These are phyloP conservation scores for Hirtodrosophila confusa DNA, from an alignment of 2,888 invertebrate species.

Conservation along the genomic window DNA sequence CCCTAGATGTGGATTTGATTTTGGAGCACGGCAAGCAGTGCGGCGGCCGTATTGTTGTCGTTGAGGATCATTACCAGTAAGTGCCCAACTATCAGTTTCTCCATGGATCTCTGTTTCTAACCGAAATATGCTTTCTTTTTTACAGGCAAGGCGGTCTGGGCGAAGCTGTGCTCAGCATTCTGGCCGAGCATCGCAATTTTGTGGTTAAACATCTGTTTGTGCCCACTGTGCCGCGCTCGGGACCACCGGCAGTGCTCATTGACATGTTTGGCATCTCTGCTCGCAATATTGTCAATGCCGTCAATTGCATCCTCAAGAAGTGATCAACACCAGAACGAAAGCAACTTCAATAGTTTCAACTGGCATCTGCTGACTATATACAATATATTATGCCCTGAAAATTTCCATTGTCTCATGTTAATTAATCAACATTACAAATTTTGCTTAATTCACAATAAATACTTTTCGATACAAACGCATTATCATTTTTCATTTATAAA, in stretches of 20 bases:
- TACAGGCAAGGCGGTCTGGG: conserved; percentile 93
- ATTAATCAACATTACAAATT: conserved; percentile 4
- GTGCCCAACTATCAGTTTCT: conserved; percentile 83
- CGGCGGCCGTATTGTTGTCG: conserved; percentile 93
- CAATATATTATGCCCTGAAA: conserved; percentile 5
- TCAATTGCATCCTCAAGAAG: conserved; percentile 86
- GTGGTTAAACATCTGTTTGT: conserved; percentile 92
- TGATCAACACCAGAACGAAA: conserved; percentile 62
- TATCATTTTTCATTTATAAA: no score
- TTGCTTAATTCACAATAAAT: conserved; percentile 24
- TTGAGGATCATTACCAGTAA: conserved; percentile 98
- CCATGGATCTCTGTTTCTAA: neutral
- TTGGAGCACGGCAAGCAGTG: conserved; percentile 90
- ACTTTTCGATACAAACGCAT: conserved; percentile 8
- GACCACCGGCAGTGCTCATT: conserved; percentile 93
- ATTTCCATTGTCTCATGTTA: conserved; percentile 12
- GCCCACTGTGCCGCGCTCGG: conserved; percentile 94
- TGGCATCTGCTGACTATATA: neutral
- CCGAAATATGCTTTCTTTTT: neutral
- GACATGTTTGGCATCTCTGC: conserved; percentile 96
- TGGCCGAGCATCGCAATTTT: conserved; percentile 89
- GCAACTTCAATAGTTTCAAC: neutral
- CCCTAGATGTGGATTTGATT: conserved; percentile 93
- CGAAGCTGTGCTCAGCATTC: conserved; percentile 94
- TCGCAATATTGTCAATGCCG: conserved; percentile 90